These are phyloP conservation scores for Chromobotia macracanthus DNA, from an alignment of 2,797 vertebrate genomes.

Conservation along the genomic window DNA sequence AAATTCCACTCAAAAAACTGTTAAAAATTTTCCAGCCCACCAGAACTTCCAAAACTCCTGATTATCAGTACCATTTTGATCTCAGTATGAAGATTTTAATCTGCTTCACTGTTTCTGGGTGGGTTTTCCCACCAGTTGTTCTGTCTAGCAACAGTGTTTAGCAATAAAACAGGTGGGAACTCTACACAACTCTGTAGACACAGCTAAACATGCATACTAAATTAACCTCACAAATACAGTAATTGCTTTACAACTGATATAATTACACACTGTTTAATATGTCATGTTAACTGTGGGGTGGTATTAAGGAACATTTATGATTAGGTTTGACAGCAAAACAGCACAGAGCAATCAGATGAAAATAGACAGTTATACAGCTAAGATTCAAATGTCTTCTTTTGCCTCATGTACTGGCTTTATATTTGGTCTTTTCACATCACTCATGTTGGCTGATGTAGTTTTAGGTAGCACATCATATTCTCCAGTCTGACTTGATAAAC, in stretches of 20 bases:
- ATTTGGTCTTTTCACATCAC: no score
- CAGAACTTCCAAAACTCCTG: background rate
- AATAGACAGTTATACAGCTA: background rate
- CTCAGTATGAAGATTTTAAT: constrained; percentile 35
- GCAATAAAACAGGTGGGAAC: constrained; percentile 59
- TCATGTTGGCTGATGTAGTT: background rate
- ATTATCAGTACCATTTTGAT: background rate
- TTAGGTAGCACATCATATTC: background rate
- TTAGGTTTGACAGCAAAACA: background rate
- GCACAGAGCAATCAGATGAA: background rate
- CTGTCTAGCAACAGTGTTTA: constrained; percentile 66
- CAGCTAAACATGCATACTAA: background rate
- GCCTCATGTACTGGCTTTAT: no score
- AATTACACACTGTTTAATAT: background rate
- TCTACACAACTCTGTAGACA: background rate
- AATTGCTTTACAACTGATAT: background rate
- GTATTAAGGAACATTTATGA: background rate
- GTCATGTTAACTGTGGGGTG: background rate
- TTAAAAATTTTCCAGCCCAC: background rate
- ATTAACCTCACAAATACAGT: background rate
- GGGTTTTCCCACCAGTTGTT: constrained; percentile 60
- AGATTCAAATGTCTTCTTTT: background rate
- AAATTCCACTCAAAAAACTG: background rate
- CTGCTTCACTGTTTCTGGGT: background rate
- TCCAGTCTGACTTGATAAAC: background rate